Evolutionary conservation across 2,797 vertebrate species (phyloP).

Genomic region (Rhinichthys osculus): DNA sequence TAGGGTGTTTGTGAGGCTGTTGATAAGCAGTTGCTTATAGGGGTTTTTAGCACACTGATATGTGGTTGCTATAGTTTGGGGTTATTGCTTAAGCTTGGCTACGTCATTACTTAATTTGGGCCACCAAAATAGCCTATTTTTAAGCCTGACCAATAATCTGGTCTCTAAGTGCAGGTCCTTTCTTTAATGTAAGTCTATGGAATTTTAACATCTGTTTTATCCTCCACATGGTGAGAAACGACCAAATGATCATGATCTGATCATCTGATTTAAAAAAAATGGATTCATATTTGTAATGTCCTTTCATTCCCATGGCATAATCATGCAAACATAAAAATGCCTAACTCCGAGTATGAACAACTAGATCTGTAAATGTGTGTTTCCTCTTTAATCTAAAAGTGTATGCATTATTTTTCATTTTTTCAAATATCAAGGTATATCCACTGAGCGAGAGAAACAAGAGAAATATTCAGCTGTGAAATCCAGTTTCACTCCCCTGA

Average conservation of each 20-base stretch:
- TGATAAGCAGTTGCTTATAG: neutral
- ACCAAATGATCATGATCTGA: neutral
- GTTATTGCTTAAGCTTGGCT: neutral
- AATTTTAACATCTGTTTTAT: neutral
- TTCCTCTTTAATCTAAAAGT: neutral
- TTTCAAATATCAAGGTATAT: neutral
- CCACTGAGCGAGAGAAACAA: slow-evolving; percentile 13
- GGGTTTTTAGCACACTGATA: neutral
- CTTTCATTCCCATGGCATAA: neutral
- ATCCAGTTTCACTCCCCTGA: slow-evolving; percentile 51
- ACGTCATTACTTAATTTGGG: neutral
- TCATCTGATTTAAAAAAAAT: neutral
- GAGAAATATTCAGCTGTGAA: slow-evolving; percentile 33
- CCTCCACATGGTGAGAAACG: too few species aligned
- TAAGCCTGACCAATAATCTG: neutral
- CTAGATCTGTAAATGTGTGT: slow-evolving; percentile 1
- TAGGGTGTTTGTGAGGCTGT: neutral
- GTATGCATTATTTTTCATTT: neutral
- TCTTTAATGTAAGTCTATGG: neutral
- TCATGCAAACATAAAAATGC: too few species aligned
- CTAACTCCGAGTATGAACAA: too few species aligned
- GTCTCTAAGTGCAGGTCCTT: neutral
- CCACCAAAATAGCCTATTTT: neutral
- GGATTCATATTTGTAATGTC: neutral
- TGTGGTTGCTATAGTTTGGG: neutral